Percentiles rank a stretch among this genome's conserved stretches.
Evolutionary conservation across 92 coral and sea anemone genomes (phyloP).

Genomic region (Zoanthus sansibaricus): DNA sequence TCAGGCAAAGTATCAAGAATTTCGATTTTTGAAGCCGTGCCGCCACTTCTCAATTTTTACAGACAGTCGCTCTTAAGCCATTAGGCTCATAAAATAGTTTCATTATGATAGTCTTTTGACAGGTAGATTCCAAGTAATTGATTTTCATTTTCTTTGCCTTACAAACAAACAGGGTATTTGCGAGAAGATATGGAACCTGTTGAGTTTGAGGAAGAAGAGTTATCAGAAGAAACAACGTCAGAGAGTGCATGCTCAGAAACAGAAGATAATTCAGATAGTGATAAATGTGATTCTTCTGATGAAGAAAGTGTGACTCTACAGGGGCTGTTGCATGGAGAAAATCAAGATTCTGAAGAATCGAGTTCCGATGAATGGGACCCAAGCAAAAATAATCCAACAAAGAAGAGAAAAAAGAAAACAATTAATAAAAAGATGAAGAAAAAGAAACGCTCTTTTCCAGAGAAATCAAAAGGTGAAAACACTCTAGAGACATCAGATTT

Average conservation of each 20-base stretch:
- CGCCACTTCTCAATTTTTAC: too few relatives aligned
- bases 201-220: conserved; percentile 80
- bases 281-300: conserved; percentile 61
- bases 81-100: too few relatives aligned
- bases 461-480: background rate
- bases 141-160: background rate
- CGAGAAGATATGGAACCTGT: conserved; percentile 91
- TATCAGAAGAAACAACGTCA: conserved; percentile 70
- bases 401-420: conserved; percentile 63
- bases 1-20: too few relatives aligned
- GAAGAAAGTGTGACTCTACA: conserved; percentile 71
- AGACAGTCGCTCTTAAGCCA: too few relatives aligned
- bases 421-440: conserved; percentile 57
- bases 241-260: conserved; percentile 57
- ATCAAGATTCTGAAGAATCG: conserved; percentile 68
- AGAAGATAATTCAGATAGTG: conserved; percentile 57
- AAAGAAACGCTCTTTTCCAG: conserved; percentile 1
- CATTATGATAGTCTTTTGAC: too few relatives aligned
- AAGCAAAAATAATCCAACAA: conserved; percentile 76
- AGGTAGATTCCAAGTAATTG: background rate
- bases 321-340: conserved; percentile 62
- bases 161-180: conserved; percentile 77
- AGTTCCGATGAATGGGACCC: conserved; percentile 95
- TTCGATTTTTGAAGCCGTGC: too few relatives aligned
- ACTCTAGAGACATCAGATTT: background rate